Conservation (phyloP, 2,888 invertebrate species). For the Fragum sueziense region DNA sequence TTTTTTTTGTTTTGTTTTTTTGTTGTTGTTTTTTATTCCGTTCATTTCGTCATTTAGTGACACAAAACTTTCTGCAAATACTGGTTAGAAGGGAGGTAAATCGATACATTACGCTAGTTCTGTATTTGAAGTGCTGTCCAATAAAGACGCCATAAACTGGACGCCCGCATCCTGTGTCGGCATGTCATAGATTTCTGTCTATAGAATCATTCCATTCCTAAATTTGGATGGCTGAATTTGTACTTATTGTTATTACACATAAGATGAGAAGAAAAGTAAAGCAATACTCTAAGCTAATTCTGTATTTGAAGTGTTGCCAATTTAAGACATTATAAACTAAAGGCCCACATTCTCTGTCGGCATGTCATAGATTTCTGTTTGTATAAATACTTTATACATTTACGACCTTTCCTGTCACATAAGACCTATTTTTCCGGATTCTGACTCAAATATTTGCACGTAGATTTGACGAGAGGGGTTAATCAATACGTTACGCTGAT, state of each 20-base stretch:
- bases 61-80: too few species aligned
- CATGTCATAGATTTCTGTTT: not conserved
- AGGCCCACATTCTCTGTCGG: conserved; percentile 8
- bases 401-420: too few species aligned
- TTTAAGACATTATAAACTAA: not conserved
- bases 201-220: not conserved
- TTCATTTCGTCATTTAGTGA: too few species aligned
- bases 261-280: too few species aligned
- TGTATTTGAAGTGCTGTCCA: not conserved
- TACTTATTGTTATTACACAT: too few species aligned
- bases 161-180: conserved; percentile 9
- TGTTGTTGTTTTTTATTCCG: too few species aligned
- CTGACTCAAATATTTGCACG: too few species aligned
- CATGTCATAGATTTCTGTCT: not conserved
- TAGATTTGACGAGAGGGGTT: not conserved
- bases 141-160: not conserved
- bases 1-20: too few species aligned
- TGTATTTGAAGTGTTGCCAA: conserved; percentile 7
- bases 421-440: too few species aligned
- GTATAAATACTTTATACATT: not conserved
- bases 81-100: too few species aligned
- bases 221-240: too few species aligned
- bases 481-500: not conserved
- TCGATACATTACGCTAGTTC: too few species aligned
- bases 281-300: not conserved